Conservation (phyloP, 2,888 invertebrate species). For the Agrypnus murinus region DNA sequence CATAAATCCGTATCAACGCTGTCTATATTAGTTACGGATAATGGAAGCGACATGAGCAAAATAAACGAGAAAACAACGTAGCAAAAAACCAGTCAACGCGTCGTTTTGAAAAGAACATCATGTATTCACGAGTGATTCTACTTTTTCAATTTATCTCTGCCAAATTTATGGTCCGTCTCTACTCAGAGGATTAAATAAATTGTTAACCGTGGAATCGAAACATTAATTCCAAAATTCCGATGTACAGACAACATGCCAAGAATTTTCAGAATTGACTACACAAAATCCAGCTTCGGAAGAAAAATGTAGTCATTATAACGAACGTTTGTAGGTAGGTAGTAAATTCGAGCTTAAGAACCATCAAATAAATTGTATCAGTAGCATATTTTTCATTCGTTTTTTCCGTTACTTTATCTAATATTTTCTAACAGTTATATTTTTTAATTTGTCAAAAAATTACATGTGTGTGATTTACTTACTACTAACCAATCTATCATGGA, state of each 20-base stretch:
- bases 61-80: constrained; percentile 33
- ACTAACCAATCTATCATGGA: background rate
- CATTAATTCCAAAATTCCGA: constrained; percentile 52
- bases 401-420: constrained; percentile 21
- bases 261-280: constrained; percentile 55
- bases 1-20: constrained; percentile 40
- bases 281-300: constrained; percentile 53
- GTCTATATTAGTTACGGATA: constrained; percentile 38
- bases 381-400: constrained; percentile 49
- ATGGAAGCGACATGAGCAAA: constrained; percentile 41
- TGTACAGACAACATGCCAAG: constrained; percentile 54
- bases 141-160: constrained; percentile 48
- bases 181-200: constrained; percentile 51
- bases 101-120: constrained; percentile 35
- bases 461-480: too few species aligned
- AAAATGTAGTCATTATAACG: constrained; percentile 55
- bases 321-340: constrained; percentile 54
- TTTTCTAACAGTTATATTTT: constrained; percentile 17
- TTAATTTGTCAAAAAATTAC: too few species aligned
- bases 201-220: constrained; percentile 50
- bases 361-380: constrained; percentile 41
- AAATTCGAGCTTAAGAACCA: constrained; percentile 53
- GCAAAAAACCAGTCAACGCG: constrained; percentile 37
- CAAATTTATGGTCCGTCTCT: constrained; percentile 47
- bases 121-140: constrained; percentile 39